These are phyloP conservation scores for Aporophyla lueneburgensis DNA, from an alignment of 2,888 invertebrate genomes.

Conservation along the genomic window DNA sequence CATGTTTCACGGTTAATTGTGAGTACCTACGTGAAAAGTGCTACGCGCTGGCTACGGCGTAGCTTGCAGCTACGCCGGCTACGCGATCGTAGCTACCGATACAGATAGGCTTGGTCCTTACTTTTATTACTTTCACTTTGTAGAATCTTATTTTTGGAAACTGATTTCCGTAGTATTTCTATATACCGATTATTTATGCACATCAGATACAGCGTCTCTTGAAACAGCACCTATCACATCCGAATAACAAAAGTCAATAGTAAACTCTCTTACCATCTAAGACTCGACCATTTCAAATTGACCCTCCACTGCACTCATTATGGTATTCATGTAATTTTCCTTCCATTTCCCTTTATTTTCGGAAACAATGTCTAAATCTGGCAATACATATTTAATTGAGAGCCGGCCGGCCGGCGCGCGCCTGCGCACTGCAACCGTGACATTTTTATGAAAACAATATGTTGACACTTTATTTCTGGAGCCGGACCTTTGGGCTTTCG, in stretches of 20 bases:
- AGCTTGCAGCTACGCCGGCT: slow-evolving; percentile 18
- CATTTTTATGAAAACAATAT: slow-evolving; percentile 67
- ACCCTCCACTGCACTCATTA: slow-evolving; percentile 25
- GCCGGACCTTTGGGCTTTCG: slow-evolving; percentile 49
- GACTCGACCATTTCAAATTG: slow-evolving; percentile 6
- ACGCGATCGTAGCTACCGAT: slow-evolving; percentile 24
- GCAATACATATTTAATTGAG: slow-evolving; percentile 63
- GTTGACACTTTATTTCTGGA: slow-evolving; percentile 68
- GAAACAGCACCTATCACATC: neutral
- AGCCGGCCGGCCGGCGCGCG: slow-evolving; percentile 66
- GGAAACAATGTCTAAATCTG: slow-evolving; percentile 44
- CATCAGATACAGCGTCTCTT: neutral
- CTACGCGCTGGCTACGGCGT: slow-evolving; percentile 26
- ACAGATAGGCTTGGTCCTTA: neutral
- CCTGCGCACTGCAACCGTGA: slow-evolving; percentile 61
- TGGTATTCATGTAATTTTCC: slow-evolving; percentile 32
- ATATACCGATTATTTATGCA: too few relatives aligned
- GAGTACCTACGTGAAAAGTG: neutral
- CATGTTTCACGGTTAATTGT: too few relatives aligned
- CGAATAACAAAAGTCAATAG: neutral
- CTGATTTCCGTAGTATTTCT: neutral
- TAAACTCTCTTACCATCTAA: neutral
- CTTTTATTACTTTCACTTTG: neutral
- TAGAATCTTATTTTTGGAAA: neutral
- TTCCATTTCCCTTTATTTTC: slow-evolving; percentile 30